phyloP scores from a whole-genome alignment of 2,888 invertebrate species.

The Toxonevra muliebris region DNA sequence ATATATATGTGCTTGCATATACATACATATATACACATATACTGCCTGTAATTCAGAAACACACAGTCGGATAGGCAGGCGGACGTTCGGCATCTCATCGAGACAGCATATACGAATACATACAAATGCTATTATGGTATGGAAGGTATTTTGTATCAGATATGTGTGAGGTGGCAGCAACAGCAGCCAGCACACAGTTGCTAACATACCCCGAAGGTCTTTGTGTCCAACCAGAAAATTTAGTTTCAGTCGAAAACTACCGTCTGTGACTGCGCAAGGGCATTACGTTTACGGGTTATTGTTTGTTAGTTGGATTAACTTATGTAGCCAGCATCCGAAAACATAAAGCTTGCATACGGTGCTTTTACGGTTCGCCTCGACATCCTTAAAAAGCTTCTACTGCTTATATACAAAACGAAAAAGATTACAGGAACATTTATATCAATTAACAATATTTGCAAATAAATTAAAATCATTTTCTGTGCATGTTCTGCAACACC shows the following conservation, averaged over 20 bases:
- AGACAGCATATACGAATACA: neutral
- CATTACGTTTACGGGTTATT: conserved; percentile 57
- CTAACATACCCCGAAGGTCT: conserved; percentile 64
- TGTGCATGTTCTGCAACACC: no score
- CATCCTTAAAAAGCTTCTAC: neutral
- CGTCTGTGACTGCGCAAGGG: conserved; percentile 62
- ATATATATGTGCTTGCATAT: neutral
- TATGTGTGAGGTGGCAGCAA: conserved; percentile 16
- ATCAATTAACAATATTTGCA: no score
- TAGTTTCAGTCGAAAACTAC: conserved; percentile 61
- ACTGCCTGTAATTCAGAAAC: neutral
- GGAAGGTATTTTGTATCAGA: neutral
- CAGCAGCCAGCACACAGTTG: conserved; percentile 37
- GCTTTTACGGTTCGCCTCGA: neutral
- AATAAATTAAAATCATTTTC: no score
- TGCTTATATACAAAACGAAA: neutral
- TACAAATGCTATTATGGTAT: neutral
- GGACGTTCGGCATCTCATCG: neutral
- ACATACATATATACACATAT: neutral
- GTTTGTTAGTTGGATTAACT: neutral
- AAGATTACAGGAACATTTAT: no score
- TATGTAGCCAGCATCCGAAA: no score
- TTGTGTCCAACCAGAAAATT: conserved; percentile 62
- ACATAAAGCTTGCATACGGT: no score
- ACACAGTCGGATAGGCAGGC: neutral